A percentile compares a stretch with the other conserved stretches of the same genome.
phyloP scores from a whole-genome alignment of 2,797 vertebrate genomes.

The Mycteria americana region DNA sequence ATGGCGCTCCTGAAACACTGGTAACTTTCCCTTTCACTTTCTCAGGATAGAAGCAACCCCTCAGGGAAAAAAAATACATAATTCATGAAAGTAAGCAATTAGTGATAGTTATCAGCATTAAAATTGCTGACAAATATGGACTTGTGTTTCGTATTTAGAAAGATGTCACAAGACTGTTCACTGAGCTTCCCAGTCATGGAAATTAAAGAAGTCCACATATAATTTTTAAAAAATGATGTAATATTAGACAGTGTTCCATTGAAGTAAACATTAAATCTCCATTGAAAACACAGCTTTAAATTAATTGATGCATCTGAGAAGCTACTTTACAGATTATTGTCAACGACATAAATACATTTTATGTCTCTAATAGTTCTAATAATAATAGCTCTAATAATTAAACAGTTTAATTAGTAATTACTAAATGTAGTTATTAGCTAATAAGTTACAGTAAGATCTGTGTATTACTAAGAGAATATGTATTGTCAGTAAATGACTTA shows the following conservation, averaged over 20 bases:
- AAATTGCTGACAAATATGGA: not conserved
- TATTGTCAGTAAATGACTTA: not conserved
- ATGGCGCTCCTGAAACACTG: not conserved
- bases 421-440: not conserved
- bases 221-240: not conserved
- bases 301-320: not conserved
- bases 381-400: too few species aligned
- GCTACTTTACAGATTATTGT: not conserved
- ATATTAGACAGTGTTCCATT: not conserved
- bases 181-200: not conserved
- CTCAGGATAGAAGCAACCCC: not conserved
- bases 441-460: not conserved
- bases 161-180: not conserved
- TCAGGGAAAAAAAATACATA: not conserved
- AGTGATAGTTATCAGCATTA: not conserved
- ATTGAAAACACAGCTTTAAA: not conserved
- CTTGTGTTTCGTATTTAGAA: not conserved
- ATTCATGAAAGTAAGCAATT: not conserved
- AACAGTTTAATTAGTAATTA: not conserved
- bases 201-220: not conserved
- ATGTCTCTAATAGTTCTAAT: not conserved
- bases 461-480: not conserved
- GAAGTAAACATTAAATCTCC: not conserved
- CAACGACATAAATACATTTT: not conserved
- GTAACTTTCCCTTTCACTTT: not conserved